These are phyloP conservation scores for Coelopa frigida DNA, from an alignment of 1,140 invertebrate species.

Conservation along the genomic window DNA sequence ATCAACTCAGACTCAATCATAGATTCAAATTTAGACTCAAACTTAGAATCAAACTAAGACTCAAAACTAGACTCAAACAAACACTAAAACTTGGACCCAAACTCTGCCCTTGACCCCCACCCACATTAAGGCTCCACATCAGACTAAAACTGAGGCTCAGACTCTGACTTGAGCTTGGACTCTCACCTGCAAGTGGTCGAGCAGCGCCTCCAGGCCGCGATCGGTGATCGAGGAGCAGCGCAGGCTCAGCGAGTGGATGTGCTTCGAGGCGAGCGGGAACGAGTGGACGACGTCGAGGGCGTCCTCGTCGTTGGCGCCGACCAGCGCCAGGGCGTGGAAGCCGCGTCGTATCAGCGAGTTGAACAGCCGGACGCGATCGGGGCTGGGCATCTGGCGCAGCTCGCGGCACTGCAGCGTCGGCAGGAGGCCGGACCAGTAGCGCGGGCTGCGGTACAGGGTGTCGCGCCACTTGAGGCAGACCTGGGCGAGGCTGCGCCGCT, in stretches of 20 bases:
- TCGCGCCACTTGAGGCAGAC: constrained; percentile 80
- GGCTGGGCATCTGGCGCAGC: constrained; percentile 56
- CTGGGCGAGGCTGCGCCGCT: constrained; percentile 70
- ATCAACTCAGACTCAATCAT: too few species aligned
- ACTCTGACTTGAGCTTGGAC: too few species aligned
- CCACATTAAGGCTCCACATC: too few species aligned
- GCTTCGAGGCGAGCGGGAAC: constrained; percentile 73
- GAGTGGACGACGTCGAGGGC: constrained; percentile 77
- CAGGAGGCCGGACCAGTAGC: constrained; percentile 75
- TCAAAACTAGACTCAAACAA: neutral
- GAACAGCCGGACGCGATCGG: constrained; percentile 65
- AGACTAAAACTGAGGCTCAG: neutral
- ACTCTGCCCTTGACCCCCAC: too few species aligned
- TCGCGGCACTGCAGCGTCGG: constrained; percentile 79
- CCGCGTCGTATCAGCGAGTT: constrained; percentile 74
- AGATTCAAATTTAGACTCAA: too few species aligned
- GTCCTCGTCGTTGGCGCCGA: constrained; percentile 83
- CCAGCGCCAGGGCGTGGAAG: constrained; percentile 74
- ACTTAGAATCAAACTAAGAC: too few species aligned
- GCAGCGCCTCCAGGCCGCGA: constrained; percentile 73
- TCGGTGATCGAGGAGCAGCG: constrained; percentile 83
- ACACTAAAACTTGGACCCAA: too few species aligned
- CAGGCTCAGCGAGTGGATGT: constrained; percentile 72
- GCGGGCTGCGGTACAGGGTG: constrained; percentile 72
- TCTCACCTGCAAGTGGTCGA: constrained; percentile 78